These are phyloP conservation scores for Adoxophyes honmai DNA, from an alignment of 1,140 invertebrate species.

Conservation along the genomic window DNA sequence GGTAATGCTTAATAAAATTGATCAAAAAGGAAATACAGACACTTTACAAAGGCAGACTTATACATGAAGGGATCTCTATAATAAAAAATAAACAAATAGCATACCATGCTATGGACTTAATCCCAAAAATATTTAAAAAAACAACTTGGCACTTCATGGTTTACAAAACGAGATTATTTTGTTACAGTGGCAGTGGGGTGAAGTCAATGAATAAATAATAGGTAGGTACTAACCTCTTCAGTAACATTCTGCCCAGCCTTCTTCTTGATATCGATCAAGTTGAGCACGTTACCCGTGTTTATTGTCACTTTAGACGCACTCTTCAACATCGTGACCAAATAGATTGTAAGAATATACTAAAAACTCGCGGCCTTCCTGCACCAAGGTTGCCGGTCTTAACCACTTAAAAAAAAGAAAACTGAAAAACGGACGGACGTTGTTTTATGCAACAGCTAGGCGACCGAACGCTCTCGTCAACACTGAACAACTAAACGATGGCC, in stretches of 20 bases:
- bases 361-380: constrained; percentile 23
- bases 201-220: too few relatives aligned
- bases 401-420: constrained; percentile 21
- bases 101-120: too few relatives aligned
- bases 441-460: constrained; percentile 17
- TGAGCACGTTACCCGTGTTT: constrained; percentile 92
- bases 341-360: constrained; percentile 30
- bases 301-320: constrained; percentile 78
- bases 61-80: too few relatives aligned
- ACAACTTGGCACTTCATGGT: too few relatives aligned
- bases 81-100: too few relatives aligned
- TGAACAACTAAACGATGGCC: constrained; percentile 43
- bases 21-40: too few relatives aligned
- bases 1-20: too few relatives aligned
- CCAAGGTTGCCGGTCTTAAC: constrained; percentile 42
- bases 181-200: too few relatives aligned
- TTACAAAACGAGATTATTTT: too few relatives aligned
- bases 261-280: constrained; percentile 88
- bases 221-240: constrained; percentile 83
- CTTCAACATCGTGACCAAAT: constrained; percentile 55
- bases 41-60: too few relatives aligned
- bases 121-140: too few relatives aligned
- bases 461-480: constrained; percentile 22
- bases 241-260: constrained; percentile 89
- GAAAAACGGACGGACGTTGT: constrained; percentile 14